Conservation (phyloP, 2,797 vertebrate genomes). For the Platyrinchus mystaceus region DNA sequence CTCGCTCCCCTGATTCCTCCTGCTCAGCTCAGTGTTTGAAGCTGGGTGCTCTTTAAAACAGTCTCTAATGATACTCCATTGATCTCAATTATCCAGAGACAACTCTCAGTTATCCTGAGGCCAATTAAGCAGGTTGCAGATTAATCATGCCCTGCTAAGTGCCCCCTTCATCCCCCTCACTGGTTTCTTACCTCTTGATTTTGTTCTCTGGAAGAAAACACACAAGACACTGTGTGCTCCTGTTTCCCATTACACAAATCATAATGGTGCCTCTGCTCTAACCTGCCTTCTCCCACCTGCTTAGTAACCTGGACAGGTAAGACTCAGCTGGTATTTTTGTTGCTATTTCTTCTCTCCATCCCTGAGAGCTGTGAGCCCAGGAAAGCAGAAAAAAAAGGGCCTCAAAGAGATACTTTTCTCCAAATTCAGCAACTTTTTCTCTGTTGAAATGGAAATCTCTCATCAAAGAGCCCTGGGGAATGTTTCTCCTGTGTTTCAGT, state of each 20-base stretch:
- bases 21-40: neutral
- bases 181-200: constrained; percentile 23
- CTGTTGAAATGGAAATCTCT: neutral
- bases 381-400: neutral
- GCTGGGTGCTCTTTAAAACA: neutral
- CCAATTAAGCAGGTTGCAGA: constrained; percentile 40
- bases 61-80: constrained; percentile 29
- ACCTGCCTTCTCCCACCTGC: neutral
- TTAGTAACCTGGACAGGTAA: neutral
- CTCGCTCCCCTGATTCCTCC: neutral
- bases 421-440: neutral
- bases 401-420: neutral
- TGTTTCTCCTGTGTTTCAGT: rapidly evolving
- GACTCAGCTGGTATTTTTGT: neutral
- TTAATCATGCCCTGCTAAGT: constrained; percentile 34
- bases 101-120: constrained; percentile 43
- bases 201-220: neutral
- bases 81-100: constrained; percentile 64
- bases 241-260: rapidly evolving
- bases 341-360: neutral
- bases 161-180: constrained; percentile 7
- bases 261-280: neutral
- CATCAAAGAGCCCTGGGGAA: neutral
- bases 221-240: neutral
- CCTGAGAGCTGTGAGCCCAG: neutral